Evolutionary conservation across 1,140 invertebrate species (phyloP), one percentile per base, ranked within the genome.

Genomic region (Nasonia longicornis): DNA sequence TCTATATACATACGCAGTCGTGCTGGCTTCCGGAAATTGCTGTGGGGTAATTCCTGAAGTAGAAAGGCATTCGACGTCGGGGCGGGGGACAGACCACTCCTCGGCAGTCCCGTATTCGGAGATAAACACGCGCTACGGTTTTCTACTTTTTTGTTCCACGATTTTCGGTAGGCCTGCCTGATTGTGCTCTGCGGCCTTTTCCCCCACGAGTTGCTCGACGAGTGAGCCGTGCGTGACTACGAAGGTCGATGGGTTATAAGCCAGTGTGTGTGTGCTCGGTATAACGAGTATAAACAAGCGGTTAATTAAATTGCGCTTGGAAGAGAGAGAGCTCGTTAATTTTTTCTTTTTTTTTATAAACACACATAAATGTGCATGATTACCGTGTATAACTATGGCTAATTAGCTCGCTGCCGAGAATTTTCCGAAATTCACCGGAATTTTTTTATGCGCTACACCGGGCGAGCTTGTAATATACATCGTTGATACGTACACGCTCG

Each of bases 1-100:
- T 69, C 26, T 31, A 58, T 58, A 58, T 8, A 20, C 16, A 58
- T 58, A 58, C n/a, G n/a, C 16, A 58, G 3, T 20, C 16, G 7
- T n/a, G 7, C 29, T 64, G 10, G 67, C 48, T 77, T 81, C 75
- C 74, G 67, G 80, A 77, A 77, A 81, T 81, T 73, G 69, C 75
- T 42, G 31, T 42, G 78, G 38, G 58, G 71, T 74, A 75, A 80
- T 80, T 80, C 79, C 79, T 38, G 52, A 42, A 76, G 74, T 66
- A 38, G 58, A 66, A 66, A 58, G 48, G 45, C 3, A 35, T 45
- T 73, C 71, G 11, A 3, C 14, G 8, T 26, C 1, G 42, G 42
- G 42, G 52, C 20, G 6, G 52, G 52, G 52, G 52, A 16, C 14
- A n/a, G 3, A 20, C 52, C 52, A n/a, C 52, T 58, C 20, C 52